Conservation (phyloP, 2,113 vertebrate genomes). For the Phrynocephalus versicolor region DNA sequence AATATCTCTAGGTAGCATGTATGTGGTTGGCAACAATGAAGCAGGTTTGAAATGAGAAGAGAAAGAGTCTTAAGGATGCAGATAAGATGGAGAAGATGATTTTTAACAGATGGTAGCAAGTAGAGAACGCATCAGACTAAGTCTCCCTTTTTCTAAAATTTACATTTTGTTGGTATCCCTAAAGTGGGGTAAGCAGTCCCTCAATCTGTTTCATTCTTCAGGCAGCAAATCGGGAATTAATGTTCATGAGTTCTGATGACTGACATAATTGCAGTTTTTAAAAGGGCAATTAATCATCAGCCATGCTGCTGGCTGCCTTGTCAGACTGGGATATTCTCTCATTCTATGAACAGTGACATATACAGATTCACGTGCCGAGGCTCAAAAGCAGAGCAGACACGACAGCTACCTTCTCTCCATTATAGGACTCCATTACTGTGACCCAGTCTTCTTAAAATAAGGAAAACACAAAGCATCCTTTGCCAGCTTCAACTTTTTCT, state of each 20-base stretch:
- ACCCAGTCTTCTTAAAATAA: neutral
- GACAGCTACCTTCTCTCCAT: neutral
- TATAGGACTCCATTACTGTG: neutral
- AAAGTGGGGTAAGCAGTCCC: constrained; percentile 51
- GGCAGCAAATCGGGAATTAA: constrained; percentile 77
- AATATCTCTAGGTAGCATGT: constrained; percentile 34
- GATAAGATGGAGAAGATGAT: constrained; percentile 32
- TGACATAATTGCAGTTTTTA: constrained; percentile 84
- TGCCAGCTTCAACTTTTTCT: fast-evolving
- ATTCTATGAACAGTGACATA: constrained; percentile 55
- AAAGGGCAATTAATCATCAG: constrained; percentile 81
- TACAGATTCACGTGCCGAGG: neutral
- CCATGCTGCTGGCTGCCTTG: constrained; percentile 61
- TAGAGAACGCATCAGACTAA: neutral
- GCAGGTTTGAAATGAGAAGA: constrained; percentile 26
- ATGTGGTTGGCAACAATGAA: constrained; percentile 15
- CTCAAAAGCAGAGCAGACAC: neutral
- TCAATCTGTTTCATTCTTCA: constrained; percentile 73
- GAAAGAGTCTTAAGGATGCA: constrained; percentile 30
- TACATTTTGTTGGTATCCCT: constrained; percentile 26
- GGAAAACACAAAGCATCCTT: neutral
- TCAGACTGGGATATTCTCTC: constrained; percentile 50
- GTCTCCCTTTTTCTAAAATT: constrained; percentile 7
- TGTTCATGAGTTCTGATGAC: constrained; percentile 74
- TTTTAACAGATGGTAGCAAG: neutral